Percentiles rank a stretch among this genome's conserved stretches.
Evolutionary conservation across 1,140 invertebrate species (phyloP).

Genomic region (Pseudobourletiella spinata): DNA sequence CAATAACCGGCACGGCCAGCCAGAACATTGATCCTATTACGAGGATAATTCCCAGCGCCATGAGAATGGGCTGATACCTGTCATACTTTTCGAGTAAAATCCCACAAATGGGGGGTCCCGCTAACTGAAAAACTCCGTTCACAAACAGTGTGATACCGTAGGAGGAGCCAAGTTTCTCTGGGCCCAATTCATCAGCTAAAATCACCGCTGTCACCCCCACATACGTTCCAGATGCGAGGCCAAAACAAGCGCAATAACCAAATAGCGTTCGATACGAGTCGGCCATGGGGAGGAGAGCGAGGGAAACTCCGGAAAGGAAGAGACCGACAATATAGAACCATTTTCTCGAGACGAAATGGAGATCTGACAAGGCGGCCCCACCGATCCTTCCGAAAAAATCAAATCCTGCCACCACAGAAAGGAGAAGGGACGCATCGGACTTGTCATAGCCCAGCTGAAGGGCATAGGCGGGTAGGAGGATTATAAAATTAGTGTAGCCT

Average conservation of each 20-base stretch:
- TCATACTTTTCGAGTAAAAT: conserved; percentile 50
- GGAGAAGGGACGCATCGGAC: conserved; percentile 53
- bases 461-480: conserved; percentile 65
- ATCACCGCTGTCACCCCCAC: conserved; percentile 74
- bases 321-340: conserved; percentile 71
- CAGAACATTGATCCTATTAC: conserved; percentile 62
- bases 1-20: conserved; percentile 53
- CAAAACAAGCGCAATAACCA: conserved; percentile 62
- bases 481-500: conserved; percentile 76
- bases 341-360: conserved; percentile 59
- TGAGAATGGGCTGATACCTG: conserved; percentile 60
- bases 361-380: conserved; percentile 67
- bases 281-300: conserved; percentile 58
- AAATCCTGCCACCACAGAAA: conserved; percentile 66
- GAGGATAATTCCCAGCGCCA: conserved; percentile 59
- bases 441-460: conserved; percentile 58
- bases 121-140: conserved; percentile 66
- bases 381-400: conserved; percentile 66
- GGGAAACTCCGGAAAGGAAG: conserved; percentile 60
- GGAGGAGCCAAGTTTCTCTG: conserved; percentile 68
- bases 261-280: conserved; percentile 48
- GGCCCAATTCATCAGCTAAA: conserved; percentile 73
- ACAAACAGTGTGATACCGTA: conserved; percentile 76
- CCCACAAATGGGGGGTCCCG: conserved; percentile 69
- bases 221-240: conserved; percentile 72